Evolutionary conservation across 2,797 vertebrate genomes (phyloP).

Genomic region (Sciurus vulgaris): DNA sequence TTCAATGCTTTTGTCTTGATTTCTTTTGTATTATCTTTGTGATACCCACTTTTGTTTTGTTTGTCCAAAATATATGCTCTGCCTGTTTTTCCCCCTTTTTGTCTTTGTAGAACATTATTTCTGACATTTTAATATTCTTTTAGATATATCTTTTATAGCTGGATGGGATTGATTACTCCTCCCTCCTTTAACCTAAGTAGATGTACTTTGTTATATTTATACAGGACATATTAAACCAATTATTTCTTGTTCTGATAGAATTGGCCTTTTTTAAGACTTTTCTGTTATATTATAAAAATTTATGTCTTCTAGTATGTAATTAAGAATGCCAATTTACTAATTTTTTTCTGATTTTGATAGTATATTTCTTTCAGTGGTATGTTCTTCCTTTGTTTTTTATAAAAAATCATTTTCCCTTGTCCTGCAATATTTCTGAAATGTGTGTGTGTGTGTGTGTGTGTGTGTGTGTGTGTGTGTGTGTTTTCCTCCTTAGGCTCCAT

Average conservation of each 20-base stretch:
- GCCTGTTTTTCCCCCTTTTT: neutral
- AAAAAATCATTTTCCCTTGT: neutral
- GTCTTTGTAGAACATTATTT: neutral
- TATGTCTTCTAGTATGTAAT: neutral
- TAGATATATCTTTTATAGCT: neutral
- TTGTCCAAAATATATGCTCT: neutral
- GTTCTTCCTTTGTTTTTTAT: neutral
- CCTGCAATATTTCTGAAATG: neutral
- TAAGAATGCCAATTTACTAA: neutral
- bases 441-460: no score
- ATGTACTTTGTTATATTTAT: slow-evolving; percentile 6
- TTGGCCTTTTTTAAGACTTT: neutral
- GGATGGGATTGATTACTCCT: neutral
- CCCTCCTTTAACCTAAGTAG: neutral
- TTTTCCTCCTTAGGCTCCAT: neutral
- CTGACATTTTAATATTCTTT: slow-evolving; percentile 43
- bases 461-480: no score
- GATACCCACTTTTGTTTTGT: neutral
- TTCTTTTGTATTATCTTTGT: slow-evolving; percentile 43
- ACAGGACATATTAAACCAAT: neutral
- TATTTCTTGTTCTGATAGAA: neutral
- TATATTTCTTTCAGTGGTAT: neutral
- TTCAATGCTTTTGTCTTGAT: neutral
- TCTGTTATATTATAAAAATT: neutral
- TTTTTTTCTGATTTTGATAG: neutral